Evolutionary conservation across 1,140 invertebrate species (phyloP).

Genomic region (Drosophila sp.): DNA sequence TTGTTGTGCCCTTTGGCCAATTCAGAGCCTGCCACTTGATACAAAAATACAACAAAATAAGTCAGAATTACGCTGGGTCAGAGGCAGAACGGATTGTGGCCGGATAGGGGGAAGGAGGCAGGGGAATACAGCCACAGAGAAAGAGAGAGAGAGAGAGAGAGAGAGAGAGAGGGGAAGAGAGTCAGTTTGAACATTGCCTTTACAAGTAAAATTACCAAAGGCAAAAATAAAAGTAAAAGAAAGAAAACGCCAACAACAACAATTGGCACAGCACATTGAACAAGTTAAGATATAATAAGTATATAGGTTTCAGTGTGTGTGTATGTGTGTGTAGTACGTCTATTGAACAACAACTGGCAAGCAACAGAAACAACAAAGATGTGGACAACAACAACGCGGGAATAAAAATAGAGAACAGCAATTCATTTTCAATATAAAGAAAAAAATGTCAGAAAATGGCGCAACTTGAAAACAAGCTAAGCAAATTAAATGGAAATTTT

Average conservation of each 20-base stretch:
- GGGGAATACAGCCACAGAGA: no score
- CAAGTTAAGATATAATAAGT: constrained; percentile 79
- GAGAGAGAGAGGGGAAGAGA: no score
- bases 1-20: constrained; percentile 56
- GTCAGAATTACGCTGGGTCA: constrained; percentile 20
- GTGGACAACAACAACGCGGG: no score
- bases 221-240: constrained; percentile 6
- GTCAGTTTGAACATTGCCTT: constrained; percentile 4
- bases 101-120: no score
- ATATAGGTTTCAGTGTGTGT: constrained; percentile 42
- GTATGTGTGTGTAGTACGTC: background rate
- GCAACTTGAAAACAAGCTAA: constrained; percentile 22
- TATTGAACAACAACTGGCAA: constrained; percentile 28
- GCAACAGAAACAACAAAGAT: constrained; percentile 5
- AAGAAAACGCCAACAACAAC: constrained; percentile 29
- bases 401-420: constrained; percentile 1
- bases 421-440: constrained; percentile 38
- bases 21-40: constrained; percentile 59
- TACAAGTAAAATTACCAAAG: constrained; percentile 45
- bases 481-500: constrained; percentile 35
- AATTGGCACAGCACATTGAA: constrained; percentile 66
- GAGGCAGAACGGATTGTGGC: background rate
- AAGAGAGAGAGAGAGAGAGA: no score
- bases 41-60: constrained; percentile 47
- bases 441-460: background rate